Evolutionary conservation across 2,888 invertebrate genomes (phyloP).

Genomic region (Mythimna impura): DNA sequence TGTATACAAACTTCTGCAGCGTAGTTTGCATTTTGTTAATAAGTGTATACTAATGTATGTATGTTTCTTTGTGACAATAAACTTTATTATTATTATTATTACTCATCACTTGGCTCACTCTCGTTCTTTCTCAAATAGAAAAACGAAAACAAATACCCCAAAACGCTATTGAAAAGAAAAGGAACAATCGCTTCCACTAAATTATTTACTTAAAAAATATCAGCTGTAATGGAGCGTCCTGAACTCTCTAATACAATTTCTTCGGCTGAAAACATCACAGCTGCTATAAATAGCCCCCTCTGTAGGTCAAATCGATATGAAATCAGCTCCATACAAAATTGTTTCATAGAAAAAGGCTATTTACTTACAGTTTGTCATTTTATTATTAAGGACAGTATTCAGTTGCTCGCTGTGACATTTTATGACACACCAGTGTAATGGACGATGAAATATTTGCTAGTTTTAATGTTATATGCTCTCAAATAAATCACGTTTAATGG

Average conservation of each 20-base stretch:
- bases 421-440: slow-evolving; percentile 48
- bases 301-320: slow-evolving; percentile 57
- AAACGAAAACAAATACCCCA: not conserved
- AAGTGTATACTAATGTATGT: too few species aligned
- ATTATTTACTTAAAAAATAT: slow-evolving; percentile 4
- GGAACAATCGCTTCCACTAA: not conserved
- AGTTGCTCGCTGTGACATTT: slow-evolving; percentile 28
- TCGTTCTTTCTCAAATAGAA: not conserved
- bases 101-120: not conserved
- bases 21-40: too few species aligned
- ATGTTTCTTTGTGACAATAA: too few species aligned
- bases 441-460: slow-evolving; percentile 45
- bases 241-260: slow-evolving; percentile 24
- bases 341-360: slow-evolving; percentile 45
- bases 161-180: not conserved
- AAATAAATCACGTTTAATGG: slow-evolving; percentile 54
- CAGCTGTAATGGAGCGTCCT: slow-evolving; percentile 9
- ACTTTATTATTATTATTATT: too few species aligned
- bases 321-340: slow-evolving; percentile 46
- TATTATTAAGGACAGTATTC: slow-evolving; percentile 50
- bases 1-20: too few species aligned
- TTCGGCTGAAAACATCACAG: slow-evolving; percentile 33
- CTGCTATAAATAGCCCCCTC: slow-evolving; percentile 44
- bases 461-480: slow-evolving; percentile 37
- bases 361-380: slow-evolving; percentile 45